A percentile compares a stretch with the other conserved stretches of the same genome.
Evolutionary conservation across 64 coral and sea anemone genomes (phyloP).

Genomic region (Orbicella faveolata): DNA sequence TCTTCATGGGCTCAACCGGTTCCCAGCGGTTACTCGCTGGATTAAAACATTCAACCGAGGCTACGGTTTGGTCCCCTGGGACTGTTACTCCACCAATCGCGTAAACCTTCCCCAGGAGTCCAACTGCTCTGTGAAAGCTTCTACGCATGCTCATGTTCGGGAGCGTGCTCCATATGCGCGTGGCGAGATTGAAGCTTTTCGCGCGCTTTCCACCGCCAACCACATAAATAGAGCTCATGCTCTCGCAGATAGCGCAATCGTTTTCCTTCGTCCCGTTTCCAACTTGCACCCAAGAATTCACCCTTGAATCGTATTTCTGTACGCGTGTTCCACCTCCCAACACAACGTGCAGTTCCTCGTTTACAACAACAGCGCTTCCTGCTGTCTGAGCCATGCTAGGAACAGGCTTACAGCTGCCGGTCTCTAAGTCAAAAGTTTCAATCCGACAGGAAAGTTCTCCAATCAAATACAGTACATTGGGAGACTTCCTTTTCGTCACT

Average conservation of each 20-base stretch:
- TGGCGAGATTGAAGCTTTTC: constrained; percentile 68
- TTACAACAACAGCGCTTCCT: constrained; percentile 59
- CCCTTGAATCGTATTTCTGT: constrained; percentile 67
- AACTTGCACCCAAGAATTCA: constrained; percentile 74
- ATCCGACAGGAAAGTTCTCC: constrained; percentile 62
- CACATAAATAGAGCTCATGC: constrained; percentile 78
- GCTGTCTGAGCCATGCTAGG: constrained; percentile 56
- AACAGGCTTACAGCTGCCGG: constrained; percentile 43
- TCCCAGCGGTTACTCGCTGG: constrained; percentile 70
- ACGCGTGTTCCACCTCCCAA: constrained; percentile 72
- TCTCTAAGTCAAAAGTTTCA: constrained; percentile 72
- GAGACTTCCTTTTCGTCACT: constrained; percentile 48
- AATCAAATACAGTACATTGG: constrained; percentile 80
- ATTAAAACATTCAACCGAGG: constrained; percentile 79
- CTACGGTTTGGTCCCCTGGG: constrained; percentile 65
- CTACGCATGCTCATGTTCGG: constrained; percentile 74
- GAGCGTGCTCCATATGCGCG: constrained; percentile 61
- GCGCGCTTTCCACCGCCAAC: constrained; percentile 75
- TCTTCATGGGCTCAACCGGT: constrained; percentile 63
- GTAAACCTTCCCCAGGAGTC: constrained; percentile 71
- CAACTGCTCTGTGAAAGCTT: constrained; percentile 60
- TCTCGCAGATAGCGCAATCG: constrained; percentile 69
- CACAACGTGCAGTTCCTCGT: constrained; percentile 66
- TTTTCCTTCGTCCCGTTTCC: constrained; percentile 69
- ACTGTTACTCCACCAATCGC: constrained; percentile 69